These are phyloP conservation scores for Meda fulgida DNA, from an alignment of 2,797 vertebrate species.

Conservation along the genomic window DNA sequence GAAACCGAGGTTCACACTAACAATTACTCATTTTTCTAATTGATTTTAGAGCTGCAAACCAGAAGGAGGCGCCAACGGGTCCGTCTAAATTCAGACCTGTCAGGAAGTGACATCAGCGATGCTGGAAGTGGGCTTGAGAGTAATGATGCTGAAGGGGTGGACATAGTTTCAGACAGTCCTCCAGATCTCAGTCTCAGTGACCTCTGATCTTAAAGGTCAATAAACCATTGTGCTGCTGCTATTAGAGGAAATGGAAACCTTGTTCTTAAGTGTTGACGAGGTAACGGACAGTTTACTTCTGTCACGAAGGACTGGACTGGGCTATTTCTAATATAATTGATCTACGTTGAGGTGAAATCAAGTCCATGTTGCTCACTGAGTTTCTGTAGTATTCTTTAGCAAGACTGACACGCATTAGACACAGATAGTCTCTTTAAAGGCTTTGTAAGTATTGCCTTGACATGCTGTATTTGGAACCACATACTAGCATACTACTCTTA, in stretches of 20 bases:
- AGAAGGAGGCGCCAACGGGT: conserved; percentile 5
- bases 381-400: background rate
- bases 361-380: background rate
- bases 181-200: conserved; percentile 80
- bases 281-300: background rate
- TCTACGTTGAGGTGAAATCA: background rate
- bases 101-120: conserved; percentile 66
- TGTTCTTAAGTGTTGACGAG: background rate
- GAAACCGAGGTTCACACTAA: too few species aligned
- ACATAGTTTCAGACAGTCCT: conserved; percentile 69
- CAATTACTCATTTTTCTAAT: background rate
- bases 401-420: background rate
- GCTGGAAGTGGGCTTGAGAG: conserved; percentile 68
- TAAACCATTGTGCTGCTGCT: conserved; percentile 15
- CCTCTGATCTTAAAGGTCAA: conserved; percentile 68
- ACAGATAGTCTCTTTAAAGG: background rate
- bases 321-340: background rate
- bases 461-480: background rate
- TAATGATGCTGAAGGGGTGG: conserved; percentile 47
- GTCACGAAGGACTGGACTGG: background rate
- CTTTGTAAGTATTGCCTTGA: conserved; percentile 2
- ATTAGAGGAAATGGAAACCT: background rate
- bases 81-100: conserved; percentile 10
- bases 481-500: background rate
- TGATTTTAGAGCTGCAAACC: conserved; percentile 30